Percentiles rank a stretch among this genome's conserved stretches.
Conservation (phyloP, 2,113 vertebrate genomes). For the Marcusenius ussheri region DNA sequence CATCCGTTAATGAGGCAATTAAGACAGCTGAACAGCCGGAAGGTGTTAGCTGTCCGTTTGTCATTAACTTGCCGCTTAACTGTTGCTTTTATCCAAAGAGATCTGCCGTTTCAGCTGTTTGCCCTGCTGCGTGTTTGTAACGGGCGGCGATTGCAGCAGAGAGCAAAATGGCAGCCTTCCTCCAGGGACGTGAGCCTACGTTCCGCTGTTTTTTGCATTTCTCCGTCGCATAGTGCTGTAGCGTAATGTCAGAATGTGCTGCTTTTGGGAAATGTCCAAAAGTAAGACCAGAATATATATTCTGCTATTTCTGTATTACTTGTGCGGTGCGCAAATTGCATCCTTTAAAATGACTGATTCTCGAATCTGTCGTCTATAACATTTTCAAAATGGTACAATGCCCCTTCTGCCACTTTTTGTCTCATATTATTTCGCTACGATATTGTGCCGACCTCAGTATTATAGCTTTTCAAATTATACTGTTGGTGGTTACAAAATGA, state of each 20-base stretch:
- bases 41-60: neutral
- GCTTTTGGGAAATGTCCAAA: neutral
- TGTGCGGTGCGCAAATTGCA: neutral
- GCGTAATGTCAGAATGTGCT: neutral
- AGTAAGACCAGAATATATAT: neutral
- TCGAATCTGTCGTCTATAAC: neutral
- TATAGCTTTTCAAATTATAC: neutral
- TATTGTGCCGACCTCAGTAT: neutral
- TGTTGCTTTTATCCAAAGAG: slow-evolving; percentile 26
- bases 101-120: neutral
- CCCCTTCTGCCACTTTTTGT: neutral
- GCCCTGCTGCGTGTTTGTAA: neutral
- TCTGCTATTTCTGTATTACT: neutral
- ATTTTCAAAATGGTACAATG: neutral
- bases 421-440: neutral
- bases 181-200: neutral
- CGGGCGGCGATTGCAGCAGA: neutral
- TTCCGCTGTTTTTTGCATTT: neutral
- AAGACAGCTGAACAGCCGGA: neutral
- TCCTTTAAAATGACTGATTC: neutral
- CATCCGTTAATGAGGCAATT: slow-evolving; percentile 21
- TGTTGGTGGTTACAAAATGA: neutral
- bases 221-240: neutral
- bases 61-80: neutral
- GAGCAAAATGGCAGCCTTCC: neutral